Base-by-base conservation (phyloP, 2,113 vertebrate genomes). In the Turnix velox region DNA sequence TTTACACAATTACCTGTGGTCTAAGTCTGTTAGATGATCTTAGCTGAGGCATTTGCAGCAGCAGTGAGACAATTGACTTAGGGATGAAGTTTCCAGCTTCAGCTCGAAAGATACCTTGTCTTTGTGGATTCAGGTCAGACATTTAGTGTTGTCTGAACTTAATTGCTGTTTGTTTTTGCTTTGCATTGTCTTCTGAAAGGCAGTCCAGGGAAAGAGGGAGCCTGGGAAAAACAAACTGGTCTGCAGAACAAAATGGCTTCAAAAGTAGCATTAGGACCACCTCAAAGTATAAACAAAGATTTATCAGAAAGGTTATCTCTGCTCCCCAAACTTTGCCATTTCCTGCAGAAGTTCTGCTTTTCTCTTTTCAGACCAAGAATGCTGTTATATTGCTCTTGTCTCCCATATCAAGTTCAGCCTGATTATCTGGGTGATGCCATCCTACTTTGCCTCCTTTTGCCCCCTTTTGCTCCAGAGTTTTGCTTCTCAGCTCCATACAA, bases 81-180 rank as follows among this genome's bases (percentile, higher is more conserved):
- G 37, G 73, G 81, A 95, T 93, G 89, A 86, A 80, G 92, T 96
- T 97, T 93, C 88, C 85, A 93, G 63, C 76, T 92, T 93, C 63
- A 65, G 18, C 20, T 39, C 78, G 80, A 96, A 93, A 95, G 88
- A 91, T 61, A 46, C 17, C 65, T 90, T 91, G 69, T 94, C 89
- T 95, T 96, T 97, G 97, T 95, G 92, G 92, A 96, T 97, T 97
- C 91, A 88, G 72, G 88, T 93, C 92, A 88, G 95, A 92, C 74
- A 78, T 54, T 95, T 59, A 93, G 90, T 73, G 89, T 62, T 94
- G 95, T 92, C 91, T 94, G 92, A 93, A 88, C 61, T 74, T 96
- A 97, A 95, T 76, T 94, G 66, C 65, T 93, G 72, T 95, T 97
- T 97, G 94, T 57, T 94, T 96, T 96, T 79, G 33, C 80, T 90